Conservation (phyloP, 23 tunicate genomes). For the Oikopleura dioica region DNA sequence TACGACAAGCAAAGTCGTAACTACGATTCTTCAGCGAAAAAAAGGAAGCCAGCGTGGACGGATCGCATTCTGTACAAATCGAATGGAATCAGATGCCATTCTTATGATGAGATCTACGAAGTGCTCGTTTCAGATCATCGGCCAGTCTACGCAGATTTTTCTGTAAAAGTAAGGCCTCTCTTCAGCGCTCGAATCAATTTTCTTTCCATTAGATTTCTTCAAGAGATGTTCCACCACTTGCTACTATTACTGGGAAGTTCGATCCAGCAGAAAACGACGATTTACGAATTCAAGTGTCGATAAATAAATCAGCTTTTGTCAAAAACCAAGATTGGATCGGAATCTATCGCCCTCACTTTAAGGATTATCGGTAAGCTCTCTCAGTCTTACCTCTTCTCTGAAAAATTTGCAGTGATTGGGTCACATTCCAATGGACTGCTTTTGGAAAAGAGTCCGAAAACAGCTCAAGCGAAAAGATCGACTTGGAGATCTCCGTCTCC, state of each 20-base stretch:
- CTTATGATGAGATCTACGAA: background rate
- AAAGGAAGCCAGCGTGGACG: slow-evolving; percentile 11
- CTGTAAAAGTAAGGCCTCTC: background rate
- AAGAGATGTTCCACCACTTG: too few species aligned
- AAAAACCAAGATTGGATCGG: slow-evolving; percentile 4
- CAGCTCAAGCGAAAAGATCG: too few species aligned
- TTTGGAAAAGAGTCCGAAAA: background rate
- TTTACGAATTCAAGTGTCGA: background rate
- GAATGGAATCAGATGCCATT: background rate
- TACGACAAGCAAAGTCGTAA: background rate
- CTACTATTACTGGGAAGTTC: background rate
- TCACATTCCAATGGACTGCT: background rate
- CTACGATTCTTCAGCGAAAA: background rate
- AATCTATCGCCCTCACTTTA: background rate
- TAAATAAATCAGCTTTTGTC: background rate
- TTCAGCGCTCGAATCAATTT: background rate
- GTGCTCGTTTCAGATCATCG: background rate
- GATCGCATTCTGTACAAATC: background rate
- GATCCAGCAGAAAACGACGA: background rate
- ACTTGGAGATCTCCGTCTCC: too few species aligned
- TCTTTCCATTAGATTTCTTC: background rate
- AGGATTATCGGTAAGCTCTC: background rate
- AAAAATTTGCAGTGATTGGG: background rate
- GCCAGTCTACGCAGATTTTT: background rate
- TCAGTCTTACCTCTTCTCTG: background rate